Base-by-base conservation (phyloP, 2,888 invertebrate genomes). In the Calliopum simillimum region DNA sequence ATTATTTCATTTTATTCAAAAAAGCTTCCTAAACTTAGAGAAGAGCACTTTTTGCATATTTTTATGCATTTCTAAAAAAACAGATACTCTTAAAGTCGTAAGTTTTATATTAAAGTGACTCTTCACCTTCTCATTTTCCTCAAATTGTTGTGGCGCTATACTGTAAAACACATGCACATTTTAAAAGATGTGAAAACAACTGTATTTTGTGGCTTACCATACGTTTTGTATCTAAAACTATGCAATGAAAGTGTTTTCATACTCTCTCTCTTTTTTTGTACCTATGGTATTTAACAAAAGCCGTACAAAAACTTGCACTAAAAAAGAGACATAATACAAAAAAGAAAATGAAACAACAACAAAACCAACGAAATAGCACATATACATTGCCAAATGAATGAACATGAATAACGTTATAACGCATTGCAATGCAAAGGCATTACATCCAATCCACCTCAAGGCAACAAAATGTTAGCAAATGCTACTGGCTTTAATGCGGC, bases 341-440 rank as follows among this genome's bases (percentile, higher is more conserved):
- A 41, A n/a, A 56, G 12, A 4, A 12, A 58, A n/a, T n/a, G 12
- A 14, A n/a, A 33, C 13, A 58, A 33, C 11, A 4, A 41, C n/a
- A n/a, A 21, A 41, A 33, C 4, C 16, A 58, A 16, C 21, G n/a
- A 23, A 8, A 25, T 11, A 41, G 33, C 58, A 41, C 16, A 41
- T 16, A 25, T 5, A 58, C 58, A 23, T 4, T 13, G 14, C 16
- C 16, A 14, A 16, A 25, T 13, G 33, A 23, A 58, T 58, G 58
- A 58, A 58, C 58, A 58, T 58, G 58, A 58, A 41, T 33, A 33
- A 19, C 58, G 58, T n/a, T 33, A 59, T 41, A 59, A 59, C 6
- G 19, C 11, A 59, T 41, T 13, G 33, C 13, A 16, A 41, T 19
- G 19, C 14, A 59, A 58, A 41, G 3, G 58, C 58, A 33, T 33